Evolutionary conservation across 2,888 invertebrate genomes (phyloP).

Genomic region (Harpagoxenus sublaevis): DNA sequence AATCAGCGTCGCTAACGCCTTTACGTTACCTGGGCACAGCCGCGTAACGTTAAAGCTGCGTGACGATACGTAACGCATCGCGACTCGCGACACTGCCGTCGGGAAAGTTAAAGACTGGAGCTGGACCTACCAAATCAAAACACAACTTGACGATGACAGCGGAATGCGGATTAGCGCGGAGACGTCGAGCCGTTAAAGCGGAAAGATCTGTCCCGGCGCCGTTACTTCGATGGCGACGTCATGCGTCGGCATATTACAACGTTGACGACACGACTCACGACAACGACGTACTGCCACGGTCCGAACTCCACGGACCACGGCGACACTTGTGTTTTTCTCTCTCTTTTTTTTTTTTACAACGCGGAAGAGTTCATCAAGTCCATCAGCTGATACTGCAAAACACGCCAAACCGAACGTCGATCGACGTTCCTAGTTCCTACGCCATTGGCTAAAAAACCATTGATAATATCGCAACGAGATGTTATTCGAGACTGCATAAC

Average conservation of each 20-base stretch:
- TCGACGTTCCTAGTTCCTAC: conserved; percentile 51
- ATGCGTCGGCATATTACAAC: conserved; percentile 63
- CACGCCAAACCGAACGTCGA: conserved; percentile 31
- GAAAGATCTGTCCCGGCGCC: conserved; percentile 9
- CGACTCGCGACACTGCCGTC: neutral
- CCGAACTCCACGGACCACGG: conserved; percentile 27
- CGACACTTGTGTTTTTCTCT: conserved; percentile 54
- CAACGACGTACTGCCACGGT: conserved; percentile 26
- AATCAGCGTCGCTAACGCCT: neutral
- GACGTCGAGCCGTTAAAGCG: conserved; percentile 36
- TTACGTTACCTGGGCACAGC: neutral
- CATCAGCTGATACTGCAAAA: conserved; percentile 74
- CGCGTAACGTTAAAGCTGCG: neutral
- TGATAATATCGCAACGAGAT: neutral
- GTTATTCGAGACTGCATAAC: neutral
- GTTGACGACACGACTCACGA: conserved; percentile 44
- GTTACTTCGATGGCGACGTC: conserved; percentile 10
- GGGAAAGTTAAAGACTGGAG: neutral
- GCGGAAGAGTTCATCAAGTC: conserved; percentile 67
- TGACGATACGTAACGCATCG: neutral
- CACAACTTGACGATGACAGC: conserved; percentile 52
- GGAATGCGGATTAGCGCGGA: conserved; percentile 49
- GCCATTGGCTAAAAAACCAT: conserved; percentile 61
- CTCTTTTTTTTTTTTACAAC: conserved; percentile 41
- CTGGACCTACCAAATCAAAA: conserved; percentile 39